These are phyloP conservation scores for Caenorhabditis sp. DNA, from an alignment of 2,888 invertebrate genomes.

Conservation along the genomic window DNA sequence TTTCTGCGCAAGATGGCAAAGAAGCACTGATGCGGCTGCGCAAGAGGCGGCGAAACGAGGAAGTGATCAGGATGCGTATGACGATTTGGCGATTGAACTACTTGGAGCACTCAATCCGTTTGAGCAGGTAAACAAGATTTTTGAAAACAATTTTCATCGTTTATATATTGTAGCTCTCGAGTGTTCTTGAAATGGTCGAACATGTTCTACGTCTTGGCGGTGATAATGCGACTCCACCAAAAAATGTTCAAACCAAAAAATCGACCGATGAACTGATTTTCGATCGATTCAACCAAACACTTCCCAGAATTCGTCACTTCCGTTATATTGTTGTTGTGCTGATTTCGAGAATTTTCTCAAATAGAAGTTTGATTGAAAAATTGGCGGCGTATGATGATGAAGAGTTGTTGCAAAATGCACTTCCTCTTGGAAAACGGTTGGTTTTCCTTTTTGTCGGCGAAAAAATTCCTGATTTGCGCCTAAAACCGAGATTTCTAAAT, in stretches of 20 bases:
- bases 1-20: constrained; percentile 70
- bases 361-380: constrained; percentile 79
- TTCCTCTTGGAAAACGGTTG: constrained; percentile 48
- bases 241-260: constrained; percentile 10
- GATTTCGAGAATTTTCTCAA: constrained; percentile 79
- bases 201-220: constrained; percentile 61
- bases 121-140: constrained; percentile 42
- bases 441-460: no score
- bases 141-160: not conserved
- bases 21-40: constrained; percentile 45
- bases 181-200: constrained; percentile 54
- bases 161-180: constrained; percentile 40
- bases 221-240: constrained; percentile 25
- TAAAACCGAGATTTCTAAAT: no score
- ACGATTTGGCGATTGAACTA: constrained; percentile 61
- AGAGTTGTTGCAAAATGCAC: constrained; percentile 45
- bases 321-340: constrained; percentile 83
- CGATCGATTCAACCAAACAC: constrained; percentile 73
- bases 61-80: constrained; percentile 58
- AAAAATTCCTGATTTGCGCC: no score
- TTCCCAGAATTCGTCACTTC: constrained; percentile 84
- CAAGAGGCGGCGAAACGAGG: constrained; percentile 27
- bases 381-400: constrained; percentile 54
- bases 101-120: constrained; percentile 50
- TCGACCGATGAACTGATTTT: constrained; percentile 28